Conservation (phyloP, 1,140 invertebrate species). For the Spodoptera frugiperda region DNA sequence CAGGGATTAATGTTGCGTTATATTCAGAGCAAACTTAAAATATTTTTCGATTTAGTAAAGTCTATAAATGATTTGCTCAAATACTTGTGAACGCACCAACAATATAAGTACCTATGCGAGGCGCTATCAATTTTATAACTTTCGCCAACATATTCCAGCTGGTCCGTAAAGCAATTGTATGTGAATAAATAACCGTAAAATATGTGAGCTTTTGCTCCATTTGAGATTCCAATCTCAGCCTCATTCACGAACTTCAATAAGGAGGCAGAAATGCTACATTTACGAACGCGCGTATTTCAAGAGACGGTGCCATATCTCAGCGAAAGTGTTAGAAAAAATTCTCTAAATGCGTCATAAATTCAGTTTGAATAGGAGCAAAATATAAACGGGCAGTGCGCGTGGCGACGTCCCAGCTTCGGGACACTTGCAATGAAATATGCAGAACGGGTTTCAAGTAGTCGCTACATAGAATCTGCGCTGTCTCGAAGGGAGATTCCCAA, state of each 20-base stretch:
- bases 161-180: conserved; percentile 16
- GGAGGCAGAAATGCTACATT: conserved; percentile 31
- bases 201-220: conserved; percentile 29
- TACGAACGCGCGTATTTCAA: conserved; percentile 25
- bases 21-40: too few species aligned
- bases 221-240: conserved; percentile 43
- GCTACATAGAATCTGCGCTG: conserved; percentile 40
- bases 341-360: conserved; percentile 48
- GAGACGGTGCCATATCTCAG: conserved; percentile 12
- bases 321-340: conserved; percentile 10
- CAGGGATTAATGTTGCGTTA: too few species aligned
- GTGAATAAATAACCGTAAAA: conserved; percentile 29
- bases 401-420: conserved; percentile 40
- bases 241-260: conserved; percentile 32
- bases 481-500: conserved; percentile 17
- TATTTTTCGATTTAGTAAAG: too few species aligned
- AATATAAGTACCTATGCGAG: not conserved
- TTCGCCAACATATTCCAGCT: not conserved
- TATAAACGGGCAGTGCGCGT: conserved; percentile 38
- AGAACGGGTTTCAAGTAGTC: conserved; percentile 39
- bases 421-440: conserved; percentile 57
- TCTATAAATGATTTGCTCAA: too few species aligned
- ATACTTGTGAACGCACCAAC: not conserved
- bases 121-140: conserved; percentile 1
- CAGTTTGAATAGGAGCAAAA: conserved; percentile 53